These are phyloP conservation scores for Onchidella celtica DNA, from an alignment of 2,888 invertebrate species.

Conservation along the genomic window DNA sequence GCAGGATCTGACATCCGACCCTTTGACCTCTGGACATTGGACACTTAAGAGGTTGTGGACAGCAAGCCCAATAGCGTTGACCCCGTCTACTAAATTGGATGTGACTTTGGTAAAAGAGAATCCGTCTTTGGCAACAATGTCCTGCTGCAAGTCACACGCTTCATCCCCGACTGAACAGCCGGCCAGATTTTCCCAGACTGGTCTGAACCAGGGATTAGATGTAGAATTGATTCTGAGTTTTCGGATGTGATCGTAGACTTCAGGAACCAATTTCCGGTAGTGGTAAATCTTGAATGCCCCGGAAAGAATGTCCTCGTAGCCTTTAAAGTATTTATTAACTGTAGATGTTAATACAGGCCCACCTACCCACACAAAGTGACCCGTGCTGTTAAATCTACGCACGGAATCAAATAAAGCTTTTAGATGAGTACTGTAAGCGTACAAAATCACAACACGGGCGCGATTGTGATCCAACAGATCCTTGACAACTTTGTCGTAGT, in stretches of 20 bases:
- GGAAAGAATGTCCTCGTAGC: conserved; percentile 55
- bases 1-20: conserved; percentile 22
- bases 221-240: conserved; percentile 50
- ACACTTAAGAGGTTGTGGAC: conserved; percentile 26
- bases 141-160: not conserved
- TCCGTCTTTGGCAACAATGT: not conserved
- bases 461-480: not conserved
- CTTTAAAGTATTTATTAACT: conserved; percentile 49
- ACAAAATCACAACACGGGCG: conserved; percentile 62
- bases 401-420: conserved; percentile 54
- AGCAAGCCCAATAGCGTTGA: conserved; percentile 39
- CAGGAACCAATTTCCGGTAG: conserved; percentile 39
- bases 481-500: not conserved
- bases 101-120: not conserved
- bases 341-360: conserved; percentile 58
- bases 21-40: not conserved
- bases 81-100: conserved; percentile 13
- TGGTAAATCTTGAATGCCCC: conserved; percentile 60
- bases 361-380: conserved; percentile 67
- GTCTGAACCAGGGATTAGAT: conserved; percentile 65
- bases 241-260: conserved; percentile 62
- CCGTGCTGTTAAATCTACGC: conserved; percentile 37
- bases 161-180: conserved; percentile 45
- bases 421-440: conserved; percentile 53
- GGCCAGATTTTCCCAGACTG: conserved; percentile 61